Conservation (phyloP, 2,113 vertebrate species). For the Scolopax mira region DNA sequence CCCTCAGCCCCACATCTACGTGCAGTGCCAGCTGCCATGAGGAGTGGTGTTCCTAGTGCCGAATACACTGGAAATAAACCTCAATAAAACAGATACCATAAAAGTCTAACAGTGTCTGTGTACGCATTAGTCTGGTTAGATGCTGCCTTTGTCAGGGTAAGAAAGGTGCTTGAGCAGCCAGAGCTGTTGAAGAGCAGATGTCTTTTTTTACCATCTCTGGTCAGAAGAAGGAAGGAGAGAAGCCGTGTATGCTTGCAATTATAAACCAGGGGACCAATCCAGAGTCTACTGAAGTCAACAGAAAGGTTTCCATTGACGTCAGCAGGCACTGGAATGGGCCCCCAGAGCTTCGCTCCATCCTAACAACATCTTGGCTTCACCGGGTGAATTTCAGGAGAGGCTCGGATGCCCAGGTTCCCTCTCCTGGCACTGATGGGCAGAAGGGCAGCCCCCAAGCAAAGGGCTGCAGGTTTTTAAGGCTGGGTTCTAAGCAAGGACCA, state of each 20-base stretch:
- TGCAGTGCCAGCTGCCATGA: background rate
- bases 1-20: background rate
- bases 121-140: background rate
- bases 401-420: background rate
- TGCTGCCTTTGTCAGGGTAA: accelerated
- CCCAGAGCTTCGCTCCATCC: background rate
- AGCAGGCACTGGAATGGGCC: background rate
- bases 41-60: background rate
- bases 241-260: background rate
- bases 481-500: background rate
- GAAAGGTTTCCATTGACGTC: conserved; percentile 38
- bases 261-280: background rate
- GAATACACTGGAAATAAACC: background rate
- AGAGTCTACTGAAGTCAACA: background rate
- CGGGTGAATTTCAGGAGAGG: background rate
- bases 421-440: background rate
- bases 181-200: background rate
- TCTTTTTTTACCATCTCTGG: background rate
- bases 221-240: background rate
- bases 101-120: background rate
- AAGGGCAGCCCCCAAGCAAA: background rate
- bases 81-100: background rate
- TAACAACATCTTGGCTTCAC: background rate
- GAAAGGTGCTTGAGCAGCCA: background rate
- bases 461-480: background rate